phyloP scores from a whole-genome alignment of 2,113 vertebrate species.

The Grantiella picta region DNA sequence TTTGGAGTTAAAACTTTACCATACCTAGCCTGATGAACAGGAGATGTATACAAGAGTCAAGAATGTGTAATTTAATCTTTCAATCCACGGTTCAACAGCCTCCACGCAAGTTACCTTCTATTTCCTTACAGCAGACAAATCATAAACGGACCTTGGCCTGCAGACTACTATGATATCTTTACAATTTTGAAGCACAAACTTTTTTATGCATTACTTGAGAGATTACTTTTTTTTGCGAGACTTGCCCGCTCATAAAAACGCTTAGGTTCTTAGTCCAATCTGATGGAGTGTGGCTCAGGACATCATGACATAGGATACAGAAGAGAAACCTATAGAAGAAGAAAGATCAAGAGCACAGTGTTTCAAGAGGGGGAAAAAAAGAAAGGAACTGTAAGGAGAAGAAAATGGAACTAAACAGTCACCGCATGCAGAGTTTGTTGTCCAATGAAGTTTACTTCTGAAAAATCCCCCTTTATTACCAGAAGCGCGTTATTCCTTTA shows the following conservation, averaged over 20 bases:
- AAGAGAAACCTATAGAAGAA: not conserved
- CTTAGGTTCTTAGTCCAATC: not conserved
- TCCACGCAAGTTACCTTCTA: not conserved
- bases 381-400: not conserved
- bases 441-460: not conserved
- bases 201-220: not conserved
- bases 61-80: not conserved
- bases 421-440: not conserved
- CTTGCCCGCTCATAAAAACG: not conserved
- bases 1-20: slow-evolving; percentile 18
- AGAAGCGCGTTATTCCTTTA: not conserved
- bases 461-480: not conserved
- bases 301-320: not conserved
- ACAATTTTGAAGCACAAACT: not conserved
- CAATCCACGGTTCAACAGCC: not conserved
- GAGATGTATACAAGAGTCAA: not conserved
- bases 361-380: not conserved
- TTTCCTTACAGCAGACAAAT: not conserved
- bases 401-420: not conserved
- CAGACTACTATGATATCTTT: not conserved
- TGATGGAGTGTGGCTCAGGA: not conserved
- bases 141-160: not conserved
- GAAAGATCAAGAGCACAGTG: not conserved
- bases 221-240: not conserved
- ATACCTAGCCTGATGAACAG: not conserved